Evolutionary conservation across 2,113 vertebrate genomes (phyloP), one percentile per base, ranked within the genome.

Genomic region (Colistium nudipinnis): DNA sequence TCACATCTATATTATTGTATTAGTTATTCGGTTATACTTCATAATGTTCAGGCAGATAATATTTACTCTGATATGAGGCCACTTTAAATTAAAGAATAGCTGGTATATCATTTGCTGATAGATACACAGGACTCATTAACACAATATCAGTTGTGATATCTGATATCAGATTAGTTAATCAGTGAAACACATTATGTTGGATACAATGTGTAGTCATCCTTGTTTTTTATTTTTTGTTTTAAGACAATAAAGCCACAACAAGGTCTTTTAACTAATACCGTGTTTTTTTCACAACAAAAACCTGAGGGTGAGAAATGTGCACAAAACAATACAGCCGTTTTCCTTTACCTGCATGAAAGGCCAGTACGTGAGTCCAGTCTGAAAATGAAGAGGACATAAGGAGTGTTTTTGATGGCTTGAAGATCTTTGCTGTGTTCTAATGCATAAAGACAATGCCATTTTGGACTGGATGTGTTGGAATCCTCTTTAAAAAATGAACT

Each of bases 311-410:
- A n/a, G 16, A 44, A 44, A 19, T 44, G 39, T 43, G 7, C 27
- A 54, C 12, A 24, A 36, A 61, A 39, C 1, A 13, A 3, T 1
- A 7, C 12, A 39, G 25, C 2, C 8, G 12, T 27, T 45, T 7
- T 7, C 4, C 35, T 91, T 92, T 91, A 98, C 95, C 96, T 98
- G 96, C 83, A 96, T 94, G 54, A 97, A 95, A n/a, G 96, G 95
- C 96, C 97, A 97, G 88, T 96, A 97, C 93, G 96, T 93, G 80
- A 97, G 91, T 87, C 95, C 96, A 1, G 90, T 95, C 97, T 98
- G 91, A 72, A 94, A 94, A 54, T 3, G 28, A 80, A 63, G 67
- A 65, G 9, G 28, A 66, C 1, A 54, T 3, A 7, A 43, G 43
- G 38, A 60, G 38, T 38, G 13, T 41, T 59, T 39, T 17, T 1